Percentiles rank a stretch among this genome's conserved stretches.
Evolutionary conservation across 2,113 vertebrate genomes (phyloP).

Genomic region (Chaetorhynchus papuensis): DNA sequence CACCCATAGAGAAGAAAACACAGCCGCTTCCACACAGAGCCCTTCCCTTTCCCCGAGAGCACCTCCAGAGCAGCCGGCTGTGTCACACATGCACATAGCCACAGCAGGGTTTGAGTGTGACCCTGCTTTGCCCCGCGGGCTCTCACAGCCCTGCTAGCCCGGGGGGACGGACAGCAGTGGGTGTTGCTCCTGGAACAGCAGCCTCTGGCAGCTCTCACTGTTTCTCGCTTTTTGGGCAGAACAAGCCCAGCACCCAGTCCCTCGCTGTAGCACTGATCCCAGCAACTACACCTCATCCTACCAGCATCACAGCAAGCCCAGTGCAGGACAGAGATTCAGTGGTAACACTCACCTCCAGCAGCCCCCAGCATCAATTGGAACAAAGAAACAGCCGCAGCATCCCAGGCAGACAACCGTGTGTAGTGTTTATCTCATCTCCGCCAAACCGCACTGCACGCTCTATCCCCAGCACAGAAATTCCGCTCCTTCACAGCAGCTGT

Average conservation of each 20-base stretch:
- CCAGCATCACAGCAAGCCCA: neutral
- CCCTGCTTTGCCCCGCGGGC: neutral
- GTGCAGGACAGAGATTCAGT: neutral
- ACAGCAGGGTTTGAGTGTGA: neutral
- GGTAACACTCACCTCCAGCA: conserved; percentile 3
- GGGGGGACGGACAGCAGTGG: neutral
- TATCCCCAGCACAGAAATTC: neutral
- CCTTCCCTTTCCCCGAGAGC: neutral
- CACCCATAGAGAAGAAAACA: fast-evolving
- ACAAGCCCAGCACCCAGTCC: neutral
- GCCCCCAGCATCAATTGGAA: neutral
- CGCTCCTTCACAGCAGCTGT: neutral
- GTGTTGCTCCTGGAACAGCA: neutral
- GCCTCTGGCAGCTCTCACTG: neutral
- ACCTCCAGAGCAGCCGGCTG: neutral
- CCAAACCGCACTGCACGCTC: fast-evolving
- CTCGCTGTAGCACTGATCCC: neutral
- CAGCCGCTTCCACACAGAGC: fast-evolving
- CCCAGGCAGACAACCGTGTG: fast-evolving
- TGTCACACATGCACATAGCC: neutral
- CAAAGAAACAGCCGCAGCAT: neutral
- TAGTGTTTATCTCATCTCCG: neutral
- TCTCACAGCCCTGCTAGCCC: neutral
- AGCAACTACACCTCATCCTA: neutral
- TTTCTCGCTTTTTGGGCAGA: neutral